phyloP scores from a whole-genome alignment of 2,797 vertebrate genomes.

The Pelobates cultripes region DNA sequence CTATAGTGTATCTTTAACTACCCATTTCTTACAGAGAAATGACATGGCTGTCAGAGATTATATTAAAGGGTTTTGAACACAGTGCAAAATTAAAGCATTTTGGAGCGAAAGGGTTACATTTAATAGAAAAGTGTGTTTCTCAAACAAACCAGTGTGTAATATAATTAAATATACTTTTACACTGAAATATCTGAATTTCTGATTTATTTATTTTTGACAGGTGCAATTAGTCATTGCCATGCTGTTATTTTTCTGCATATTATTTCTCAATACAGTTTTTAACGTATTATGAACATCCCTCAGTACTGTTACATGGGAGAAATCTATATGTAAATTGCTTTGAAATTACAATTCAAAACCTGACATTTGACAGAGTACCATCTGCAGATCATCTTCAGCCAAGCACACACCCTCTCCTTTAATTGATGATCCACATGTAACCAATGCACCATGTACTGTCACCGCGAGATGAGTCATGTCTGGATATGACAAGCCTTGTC shows the following conservation, averaged over 20 bases:
- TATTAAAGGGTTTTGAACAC: no score
- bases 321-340: constrained; percentile 2
- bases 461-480: constrained; percentile 1
- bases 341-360: not conserved
- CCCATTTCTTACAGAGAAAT: no score
- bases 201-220: no score
- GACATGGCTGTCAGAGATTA: no score
- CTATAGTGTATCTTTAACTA: no score
- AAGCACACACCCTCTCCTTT: constrained; percentile 34
- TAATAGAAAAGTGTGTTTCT: no score
- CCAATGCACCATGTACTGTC: constrained; percentile 7
- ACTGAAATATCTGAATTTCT: no score
- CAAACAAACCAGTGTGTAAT: no score
- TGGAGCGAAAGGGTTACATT: no score
- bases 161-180: no score
- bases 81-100: no score
- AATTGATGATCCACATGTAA: constrained; percentile 22
- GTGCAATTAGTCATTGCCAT: not conserved
- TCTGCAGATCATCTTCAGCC: constrained; percentile 40
- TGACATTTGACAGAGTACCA: constrained; percentile 41
- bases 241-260: not conserved
- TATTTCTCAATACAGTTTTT: not conserved
- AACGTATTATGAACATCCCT: constrained; percentile 5
- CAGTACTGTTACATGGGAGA: constrained; percentile 12
- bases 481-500: not conserved